Evolutionary conservation across 2,113 vertebrate genomes (phyloP).

Genomic region (Eira barbara): DNA sequence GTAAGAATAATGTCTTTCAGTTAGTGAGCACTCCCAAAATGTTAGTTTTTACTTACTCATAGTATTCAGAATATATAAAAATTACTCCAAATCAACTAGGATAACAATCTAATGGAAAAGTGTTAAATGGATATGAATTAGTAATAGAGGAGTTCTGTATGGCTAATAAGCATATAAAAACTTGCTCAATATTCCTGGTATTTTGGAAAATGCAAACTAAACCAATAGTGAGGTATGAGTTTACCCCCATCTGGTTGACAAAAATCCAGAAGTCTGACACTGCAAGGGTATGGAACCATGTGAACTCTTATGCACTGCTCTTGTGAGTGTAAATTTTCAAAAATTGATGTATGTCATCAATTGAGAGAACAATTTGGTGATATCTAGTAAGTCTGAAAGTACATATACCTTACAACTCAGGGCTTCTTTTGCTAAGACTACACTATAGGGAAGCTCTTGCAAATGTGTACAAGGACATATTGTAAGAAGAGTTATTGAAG

Average conservation of each 20-base stretch:
- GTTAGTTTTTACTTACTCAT: not conserved
- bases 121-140: not conserved
- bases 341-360: not conserved
- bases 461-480: not conserved
- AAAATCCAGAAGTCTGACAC: not conserved
- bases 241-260: not conserved
- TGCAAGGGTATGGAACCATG: not conserved
- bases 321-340: not conserved
- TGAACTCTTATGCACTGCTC: not conserved
- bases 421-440: not conserved
- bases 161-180: not conserved
- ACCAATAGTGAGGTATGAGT: not conserved
- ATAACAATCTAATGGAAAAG: not conserved
- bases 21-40: not conserved
- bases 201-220: constrained; percentile 1
- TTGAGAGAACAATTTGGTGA: not conserved
- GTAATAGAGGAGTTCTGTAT: not conserved
- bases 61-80: not conserved
- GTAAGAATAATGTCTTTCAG: not conserved
- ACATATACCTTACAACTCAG: not conserved
- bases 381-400: constrained; percentile 22
- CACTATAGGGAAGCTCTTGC: not conserved
- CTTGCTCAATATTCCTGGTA: not conserved
- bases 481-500: not conserved
- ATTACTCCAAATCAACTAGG: not conserved